A percentile compares a stretch with the other conserved stretches of the same genome.
These are phyloP conservation scores for Nicator chloris DNA, from an alignment of 2,113 vertebrate species.

Conservation along the genomic window DNA sequence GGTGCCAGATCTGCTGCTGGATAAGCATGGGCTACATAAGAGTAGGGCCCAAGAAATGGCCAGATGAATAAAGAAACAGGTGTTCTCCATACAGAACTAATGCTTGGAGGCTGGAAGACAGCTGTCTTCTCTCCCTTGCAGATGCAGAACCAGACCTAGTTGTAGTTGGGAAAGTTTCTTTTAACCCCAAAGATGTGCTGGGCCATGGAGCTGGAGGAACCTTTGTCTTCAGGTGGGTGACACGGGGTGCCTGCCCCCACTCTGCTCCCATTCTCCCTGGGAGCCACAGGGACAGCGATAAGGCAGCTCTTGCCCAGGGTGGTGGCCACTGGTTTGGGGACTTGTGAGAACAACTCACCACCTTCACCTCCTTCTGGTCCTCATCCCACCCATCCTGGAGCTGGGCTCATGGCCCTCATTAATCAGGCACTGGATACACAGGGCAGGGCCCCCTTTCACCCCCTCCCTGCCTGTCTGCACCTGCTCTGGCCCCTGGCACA, in stretches of 20 bases:
- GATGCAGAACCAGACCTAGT: slow-evolving; percentile 65
- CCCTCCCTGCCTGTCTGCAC: neutral
- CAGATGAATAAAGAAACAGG: neutral
- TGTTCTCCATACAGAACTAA: neutral
- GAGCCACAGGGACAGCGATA: accelerated
- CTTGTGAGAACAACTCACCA: neutral
- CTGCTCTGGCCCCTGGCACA: accelerated
- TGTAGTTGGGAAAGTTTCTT: slow-evolving; percentile 92
- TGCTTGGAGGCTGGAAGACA: neutral
- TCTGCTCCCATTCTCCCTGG: neutral
- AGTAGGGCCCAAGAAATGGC: neutral
- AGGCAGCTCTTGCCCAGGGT: neutral
- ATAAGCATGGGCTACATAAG: neutral
- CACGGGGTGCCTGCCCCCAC: accelerated
- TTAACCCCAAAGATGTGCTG: slow-evolving; percentile 83
- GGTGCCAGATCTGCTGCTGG: neutral
- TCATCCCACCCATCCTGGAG: neutral
- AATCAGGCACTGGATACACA: neutral
- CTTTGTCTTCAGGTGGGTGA: slow-evolving; percentile 88
- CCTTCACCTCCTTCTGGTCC: neutral
- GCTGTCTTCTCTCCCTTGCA: neutral
- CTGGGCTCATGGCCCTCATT: accelerated
- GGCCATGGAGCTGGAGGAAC: slow-evolving; percentile 92
- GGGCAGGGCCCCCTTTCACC: neutral
- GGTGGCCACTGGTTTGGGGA: neutral